phyloP scores from a whole-genome alignment of 2,113 vertebrate species.

The Orientallactaga bullata region DNA sequence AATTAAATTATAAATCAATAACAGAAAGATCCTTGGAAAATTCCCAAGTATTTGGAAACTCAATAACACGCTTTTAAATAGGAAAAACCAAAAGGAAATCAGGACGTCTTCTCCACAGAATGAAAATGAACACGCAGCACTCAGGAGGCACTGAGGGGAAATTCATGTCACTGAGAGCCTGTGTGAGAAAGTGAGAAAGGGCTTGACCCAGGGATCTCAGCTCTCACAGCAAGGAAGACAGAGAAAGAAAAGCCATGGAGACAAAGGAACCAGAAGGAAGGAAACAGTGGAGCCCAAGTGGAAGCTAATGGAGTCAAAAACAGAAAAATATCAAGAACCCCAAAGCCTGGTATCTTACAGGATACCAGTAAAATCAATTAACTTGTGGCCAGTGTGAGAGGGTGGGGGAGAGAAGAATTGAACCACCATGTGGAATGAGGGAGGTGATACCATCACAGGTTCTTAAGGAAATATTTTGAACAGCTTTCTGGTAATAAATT shows the following conservation, averaged over 20 bases:
- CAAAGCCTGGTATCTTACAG: not conserved
- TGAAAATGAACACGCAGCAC: not conserved
- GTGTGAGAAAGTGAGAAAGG: not conserved
- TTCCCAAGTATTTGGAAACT: slow-evolving; percentile 58
- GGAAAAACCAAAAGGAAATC: slow-evolving; percentile 28
- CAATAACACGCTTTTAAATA: slow-evolving; percentile 68
- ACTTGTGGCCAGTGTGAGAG: not conserved
- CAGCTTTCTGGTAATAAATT: not conserved
- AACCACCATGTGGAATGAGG: not conserved
- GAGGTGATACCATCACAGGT: too few relatives aligned
- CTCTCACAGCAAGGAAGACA: not conserved
- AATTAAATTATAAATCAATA: slow-evolving; percentile 74
- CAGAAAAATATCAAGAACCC: not conserved
- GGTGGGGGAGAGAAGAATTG: too few relatives aligned
- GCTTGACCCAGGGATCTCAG: not conserved
- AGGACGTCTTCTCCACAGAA: slow-evolving; percentile 4
- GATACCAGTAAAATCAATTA: not conserved
- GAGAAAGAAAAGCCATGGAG: not conserved
- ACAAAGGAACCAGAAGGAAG: not conserved
- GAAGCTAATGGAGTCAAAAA: not conserved
- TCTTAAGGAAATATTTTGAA: not conserved
- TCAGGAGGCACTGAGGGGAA: not conserved
- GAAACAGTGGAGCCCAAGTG: not conserved
- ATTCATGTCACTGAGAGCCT: not conserved
- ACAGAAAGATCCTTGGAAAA: slow-evolving; percentile 70